Evolutionary conservation across 2,113 vertebrate species (phyloP).

Genomic region (Triplophysa dalaica): DNA sequence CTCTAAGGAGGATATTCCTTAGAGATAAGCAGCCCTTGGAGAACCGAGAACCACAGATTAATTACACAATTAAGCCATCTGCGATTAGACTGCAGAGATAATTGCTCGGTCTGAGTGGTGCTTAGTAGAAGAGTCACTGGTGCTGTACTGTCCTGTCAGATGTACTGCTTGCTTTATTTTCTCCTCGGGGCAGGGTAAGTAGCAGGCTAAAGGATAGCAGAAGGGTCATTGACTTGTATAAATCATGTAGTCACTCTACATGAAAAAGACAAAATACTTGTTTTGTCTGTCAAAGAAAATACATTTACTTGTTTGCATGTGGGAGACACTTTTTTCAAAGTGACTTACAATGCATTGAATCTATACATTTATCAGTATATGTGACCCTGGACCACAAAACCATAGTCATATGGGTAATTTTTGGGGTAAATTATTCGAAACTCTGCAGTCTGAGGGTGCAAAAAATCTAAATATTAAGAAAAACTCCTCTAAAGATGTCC

Average conservation of each 20-base stretch:
- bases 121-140: slow-evolving; percentile 7
- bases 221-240: not conserved
- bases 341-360: no score
- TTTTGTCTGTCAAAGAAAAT: no score
- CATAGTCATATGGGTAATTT: no score
- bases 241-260: not conserved
- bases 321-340: no score
- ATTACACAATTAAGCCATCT: slow-evolving; percentile 45
- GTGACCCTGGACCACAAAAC: no score
- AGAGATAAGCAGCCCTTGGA: slow-evolving; percentile 33
- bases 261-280: not conserved
- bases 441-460: no score
- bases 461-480: no score
- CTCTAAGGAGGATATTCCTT: slow-evolving; percentile 22
- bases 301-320: no score
- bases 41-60: slow-evolving; percentile 23
- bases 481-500: no score
- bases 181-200: not conserved
- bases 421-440: no score
- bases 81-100: slow-evolving; percentile 26
- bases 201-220: not conserved
- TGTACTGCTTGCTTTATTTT: not conserved
- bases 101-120: slow-evolving; percentile 15
- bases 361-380: no score
- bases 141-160: not conserved